Evolutionary conservation across 2,888 invertebrate species (phyloP), one percentile per base, ranked within the genome.

Genomic region (Trilocha varians): DNA sequence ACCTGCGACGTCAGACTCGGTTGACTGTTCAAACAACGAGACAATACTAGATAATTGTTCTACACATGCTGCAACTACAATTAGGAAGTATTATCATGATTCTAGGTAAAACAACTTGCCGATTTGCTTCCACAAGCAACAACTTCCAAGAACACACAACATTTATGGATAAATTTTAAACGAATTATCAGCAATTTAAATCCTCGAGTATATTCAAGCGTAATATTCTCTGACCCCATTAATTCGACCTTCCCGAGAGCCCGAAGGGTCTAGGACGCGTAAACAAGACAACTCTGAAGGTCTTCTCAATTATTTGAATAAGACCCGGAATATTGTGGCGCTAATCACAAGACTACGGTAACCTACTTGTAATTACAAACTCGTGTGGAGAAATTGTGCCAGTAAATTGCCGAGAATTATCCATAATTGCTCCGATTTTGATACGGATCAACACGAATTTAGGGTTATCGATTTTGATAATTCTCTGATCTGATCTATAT

Each of bases 211-310:
- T 4, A 25, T 25, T 25, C 11, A 25, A 34, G 13, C 9, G 14
- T 14, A 40, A 34, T 34, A 18, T 33, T 17, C 34, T 41, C 45
- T 43, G 44, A 43, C 39, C 55, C 53, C 44, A 52, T 58, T 57
- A 52, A 41, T 46, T 44, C 44, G 53, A 52, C 55, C 46, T 52
- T 47, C 41, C 38, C 45, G 36, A 37, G 41, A 36, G 47, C 38
- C 43, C 42, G 38, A 48, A 58, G 48, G 53, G 48, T 53, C 49
- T 47, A 52, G 52, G 56, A 44, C 46, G 52, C 17, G 47, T 53
- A 57, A 59, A 64, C 56, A 59, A 57, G 49, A 55, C 47, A 39
- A 52, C 44, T 42, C 52, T 52, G 59, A 65, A 63, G 65, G 64
- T 48, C 50, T 43, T 40, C 34, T 46, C 44, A 39, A 48, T 52